Conservation (phyloP, 2,797 vertebrate species). For the Hyperoplus immaculatus region DNA sequence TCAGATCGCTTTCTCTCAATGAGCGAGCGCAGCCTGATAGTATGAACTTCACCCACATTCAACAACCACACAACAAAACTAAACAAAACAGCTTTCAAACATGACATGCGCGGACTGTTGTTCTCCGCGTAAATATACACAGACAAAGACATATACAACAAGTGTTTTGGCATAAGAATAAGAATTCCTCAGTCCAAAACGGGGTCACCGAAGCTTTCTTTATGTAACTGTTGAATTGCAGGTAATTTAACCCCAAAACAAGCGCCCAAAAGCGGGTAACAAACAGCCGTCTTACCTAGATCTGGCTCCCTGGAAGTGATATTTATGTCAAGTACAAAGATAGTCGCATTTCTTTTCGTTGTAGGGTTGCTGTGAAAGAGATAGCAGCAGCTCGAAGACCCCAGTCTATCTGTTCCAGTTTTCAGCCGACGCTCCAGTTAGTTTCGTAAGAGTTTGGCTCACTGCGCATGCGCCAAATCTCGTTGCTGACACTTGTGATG, state of each 20-base stretch:
- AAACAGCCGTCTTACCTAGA: slow-evolving; percentile 60
- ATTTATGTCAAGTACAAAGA: slow-evolving; percentile 76
- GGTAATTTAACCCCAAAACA: background rate
- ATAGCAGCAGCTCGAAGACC: background rate
- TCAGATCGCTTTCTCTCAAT: slow-evolving; percentile 48
- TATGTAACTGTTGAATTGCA: slow-evolving; percentile 69
- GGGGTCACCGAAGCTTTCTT: slow-evolving; percentile 74
- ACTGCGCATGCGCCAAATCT: slow-evolving; percentile 58
- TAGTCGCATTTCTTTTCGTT: slow-evolving; percentile 68
- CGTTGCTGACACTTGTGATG: background rate
- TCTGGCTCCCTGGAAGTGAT: slow-evolving; percentile 46
- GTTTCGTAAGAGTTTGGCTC: slow-evolving; percentile 60
- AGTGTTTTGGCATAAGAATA: too few relatives aligned
- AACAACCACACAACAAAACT: background rate
- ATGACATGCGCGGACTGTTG: too few relatives aligned
- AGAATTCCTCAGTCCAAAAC: slow-evolving; percentile 40
- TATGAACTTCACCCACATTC: background rate
- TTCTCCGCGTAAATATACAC: too few relatives aligned
- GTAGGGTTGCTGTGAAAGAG: background rate
- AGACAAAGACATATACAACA: too few relatives aligned
- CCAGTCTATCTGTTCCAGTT: background rate
- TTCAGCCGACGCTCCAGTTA: slow-evolving; percentile 25
- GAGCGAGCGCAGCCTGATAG: background rate
- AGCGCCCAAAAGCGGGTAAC: fast-evolving
- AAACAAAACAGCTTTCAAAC: background rate